phyloP scores from a whole-genome alignment of 1,140 invertebrate genomes.

The Monochamus saltuarius region DNA sequence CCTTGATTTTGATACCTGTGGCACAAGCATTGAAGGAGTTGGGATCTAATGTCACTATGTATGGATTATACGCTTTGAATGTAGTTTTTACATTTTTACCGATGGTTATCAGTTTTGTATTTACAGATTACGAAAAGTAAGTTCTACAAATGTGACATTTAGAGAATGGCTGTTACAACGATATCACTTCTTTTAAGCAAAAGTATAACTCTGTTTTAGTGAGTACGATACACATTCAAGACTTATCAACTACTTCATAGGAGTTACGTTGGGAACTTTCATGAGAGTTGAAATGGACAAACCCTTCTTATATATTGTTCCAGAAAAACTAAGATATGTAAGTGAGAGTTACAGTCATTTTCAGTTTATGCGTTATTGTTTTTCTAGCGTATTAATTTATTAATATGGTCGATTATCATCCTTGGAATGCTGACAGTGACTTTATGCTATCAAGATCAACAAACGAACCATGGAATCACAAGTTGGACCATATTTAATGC shows the following conservation, averaged over 20 bases:
- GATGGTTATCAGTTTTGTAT: constrained; percentile 25
- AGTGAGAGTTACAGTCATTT: too few relatives aligned
- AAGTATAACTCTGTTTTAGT: constrained; percentile 11
- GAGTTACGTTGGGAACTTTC: constrained; percentile 34
- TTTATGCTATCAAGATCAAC: constrained; percentile 25
- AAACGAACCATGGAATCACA: constrained; percentile 10
- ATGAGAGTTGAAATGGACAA: constrained; percentile 23
- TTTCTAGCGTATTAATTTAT: constrained; percentile 28
- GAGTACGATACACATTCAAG: constrained; percentile 40
- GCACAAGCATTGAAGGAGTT: constrained; percentile 27
- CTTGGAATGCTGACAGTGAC: constrained; percentile 20
- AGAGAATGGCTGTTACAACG: too few relatives aligned
- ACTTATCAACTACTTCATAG: constrained; percentile 37
- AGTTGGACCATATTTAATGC: constrained; percentile 26
- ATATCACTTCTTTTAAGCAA: too few relatives aligned
- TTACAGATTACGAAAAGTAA: constrained; percentile 33
- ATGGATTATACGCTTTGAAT: constrained; percentile 25
- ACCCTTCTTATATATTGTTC: constrained; percentile 22
- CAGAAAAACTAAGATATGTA: too few relatives aligned
- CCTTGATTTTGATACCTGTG: constrained; percentile 54
- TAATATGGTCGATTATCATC: constrained; percentile 29
- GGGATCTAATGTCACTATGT: constrained; percentile 21
- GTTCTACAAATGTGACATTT: too few relatives aligned
- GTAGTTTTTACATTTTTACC: constrained; percentile 33
- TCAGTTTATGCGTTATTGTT: too few relatives aligned